Evolutionary conservation across 2,888 invertebrate species (phyloP).

Genomic region (Apomyelois bistriatella): DNA sequence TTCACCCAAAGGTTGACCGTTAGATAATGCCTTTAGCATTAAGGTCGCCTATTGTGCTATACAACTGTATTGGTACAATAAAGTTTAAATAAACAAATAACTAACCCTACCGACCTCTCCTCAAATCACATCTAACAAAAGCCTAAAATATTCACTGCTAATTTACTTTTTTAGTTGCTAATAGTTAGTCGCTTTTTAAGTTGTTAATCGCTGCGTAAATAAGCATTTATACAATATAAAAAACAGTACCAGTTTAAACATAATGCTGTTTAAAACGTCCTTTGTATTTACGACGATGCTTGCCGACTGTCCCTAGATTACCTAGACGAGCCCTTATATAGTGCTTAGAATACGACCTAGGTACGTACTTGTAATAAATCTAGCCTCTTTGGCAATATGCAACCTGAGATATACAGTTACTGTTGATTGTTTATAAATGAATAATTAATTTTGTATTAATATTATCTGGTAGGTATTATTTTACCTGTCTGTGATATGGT

Average conservation of each 20-base stretch:
- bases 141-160: too few species aligned
- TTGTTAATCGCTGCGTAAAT: too few species aligned
- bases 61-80: too few species aligned
- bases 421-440: constrained; percentile 18
- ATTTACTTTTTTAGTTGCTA: too few species aligned
- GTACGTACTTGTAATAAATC: constrained; percentile 58
- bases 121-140: too few species aligned
- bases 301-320: constrained; percentile 42
- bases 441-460: background rate
- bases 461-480: background rate
- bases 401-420: constrained; percentile 40
- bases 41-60: too few species aligned
- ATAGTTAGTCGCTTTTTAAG: too few species aligned
- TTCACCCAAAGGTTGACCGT: too few species aligned
- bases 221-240: background rate
- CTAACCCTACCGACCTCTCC: too few species aligned
- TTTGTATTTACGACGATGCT: constrained; percentile 33
- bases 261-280: constrained; percentile 29
- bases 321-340: constrained; percentile 66
- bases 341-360: constrained; percentile 45
- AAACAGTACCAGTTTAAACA: constrained; percentile 57
- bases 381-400: constrained; percentile 54
- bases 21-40: too few species aligned
- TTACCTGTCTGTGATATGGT: too few species aligned
- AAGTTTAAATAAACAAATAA: too few species aligned